Conservation (phyloP, 2,797 vertebrate species). For the Catostomus latipinnis region DNA sequence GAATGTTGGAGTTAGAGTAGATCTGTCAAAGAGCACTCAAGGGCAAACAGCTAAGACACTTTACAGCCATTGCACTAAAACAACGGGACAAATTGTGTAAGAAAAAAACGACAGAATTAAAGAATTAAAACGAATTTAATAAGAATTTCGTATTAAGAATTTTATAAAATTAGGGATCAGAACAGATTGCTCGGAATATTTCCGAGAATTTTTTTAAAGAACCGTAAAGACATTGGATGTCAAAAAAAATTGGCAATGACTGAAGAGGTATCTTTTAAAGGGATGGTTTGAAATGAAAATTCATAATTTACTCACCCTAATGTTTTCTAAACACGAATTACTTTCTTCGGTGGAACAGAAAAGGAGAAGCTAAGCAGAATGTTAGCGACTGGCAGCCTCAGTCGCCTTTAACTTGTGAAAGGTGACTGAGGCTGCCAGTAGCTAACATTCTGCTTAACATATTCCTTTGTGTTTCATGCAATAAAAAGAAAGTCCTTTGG, state of each 20-base stretch:
- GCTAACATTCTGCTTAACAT: no score
- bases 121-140: background rate
- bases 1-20: slow-evolving; percentile 77
- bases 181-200: background rate
- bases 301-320: no score
- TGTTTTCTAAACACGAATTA: no score
- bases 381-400: no score
- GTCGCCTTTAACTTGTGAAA: no score
- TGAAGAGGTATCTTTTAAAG: slow-evolving; percentile 52
- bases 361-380: no score
- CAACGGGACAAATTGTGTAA: background rate
- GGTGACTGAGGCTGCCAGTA: no score
- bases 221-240: background rate
- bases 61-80: slow-evolving; percentile 56
- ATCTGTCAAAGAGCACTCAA: slow-evolving; percentile 79
- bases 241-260: slow-evolving; percentile 37
- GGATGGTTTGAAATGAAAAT: no score
- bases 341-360: no score
- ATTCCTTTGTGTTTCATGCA: no score
- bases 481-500: no score
- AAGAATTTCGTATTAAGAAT: background rate
- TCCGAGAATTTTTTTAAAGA: background rate
- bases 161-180: background rate
- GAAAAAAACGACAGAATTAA: background rate
- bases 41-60: slow-evolving; percentile 58